Percentiles rank a stretch among this genome's conserved stretches.
phyloP scores from a whole-genome alignment of 2,888 invertebrate species.

The Diplolepis rosae region DNA sequence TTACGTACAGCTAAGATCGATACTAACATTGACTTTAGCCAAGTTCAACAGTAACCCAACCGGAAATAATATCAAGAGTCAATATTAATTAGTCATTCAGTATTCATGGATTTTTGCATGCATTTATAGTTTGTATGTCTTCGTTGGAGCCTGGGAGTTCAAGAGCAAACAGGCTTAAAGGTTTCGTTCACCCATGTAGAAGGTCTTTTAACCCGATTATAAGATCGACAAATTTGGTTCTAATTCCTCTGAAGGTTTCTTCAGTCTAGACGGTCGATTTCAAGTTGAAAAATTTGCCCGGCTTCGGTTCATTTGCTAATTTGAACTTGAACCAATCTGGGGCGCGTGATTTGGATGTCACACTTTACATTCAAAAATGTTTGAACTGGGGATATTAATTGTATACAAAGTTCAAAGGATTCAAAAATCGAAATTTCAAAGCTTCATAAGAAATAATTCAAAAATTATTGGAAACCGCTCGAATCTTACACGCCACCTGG shows the following conservation, averaged over 20 bases:
- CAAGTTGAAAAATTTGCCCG: background rate
- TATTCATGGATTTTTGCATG: slow-evolving; percentile 5
- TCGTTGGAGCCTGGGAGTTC: slow-evolving; percentile 7
- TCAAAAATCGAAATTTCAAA: no score
- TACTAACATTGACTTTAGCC: slow-evolving; percentile 12
- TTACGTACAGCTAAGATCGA: background rate
- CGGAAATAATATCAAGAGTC: background rate
- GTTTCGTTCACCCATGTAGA: slow-evolving; percentile 4
- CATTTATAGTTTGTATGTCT: slow-evolving; percentile 1
- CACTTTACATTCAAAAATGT: no score
- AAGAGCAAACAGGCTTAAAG: slow-evolving; percentile 25
- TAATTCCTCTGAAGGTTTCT: background rate
- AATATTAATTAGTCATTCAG: slow-evolving; percentile 16
- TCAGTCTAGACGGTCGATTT: slow-evolving; percentile 14
- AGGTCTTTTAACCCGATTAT: slow-evolving; percentile 19
- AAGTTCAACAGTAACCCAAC: background rate
- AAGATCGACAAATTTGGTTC: slow-evolving; percentile 6
- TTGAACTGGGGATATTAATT: no score
- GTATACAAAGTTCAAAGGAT: no score
- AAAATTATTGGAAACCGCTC: no score
- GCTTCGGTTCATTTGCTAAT: no score
- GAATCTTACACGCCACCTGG: no score
- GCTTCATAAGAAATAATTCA: no score
- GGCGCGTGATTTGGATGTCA: no score
- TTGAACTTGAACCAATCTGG: no score